phyloP scores from a whole-genome alignment of 2,113 vertebrate species.

The Leucopsar rothschildi region DNA sequence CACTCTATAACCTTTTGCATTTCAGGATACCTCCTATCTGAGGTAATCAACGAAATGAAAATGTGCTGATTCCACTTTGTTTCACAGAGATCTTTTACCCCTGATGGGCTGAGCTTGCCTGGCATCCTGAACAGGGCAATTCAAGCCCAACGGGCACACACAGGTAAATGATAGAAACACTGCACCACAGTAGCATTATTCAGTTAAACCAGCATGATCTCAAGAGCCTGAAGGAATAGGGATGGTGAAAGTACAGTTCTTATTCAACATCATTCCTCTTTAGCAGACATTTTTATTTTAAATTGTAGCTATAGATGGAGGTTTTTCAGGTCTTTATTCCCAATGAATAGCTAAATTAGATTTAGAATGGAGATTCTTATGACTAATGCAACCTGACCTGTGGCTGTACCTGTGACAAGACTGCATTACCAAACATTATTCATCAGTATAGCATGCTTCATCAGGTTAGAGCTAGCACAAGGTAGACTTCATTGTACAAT shows the following conservation, averaged over 20 bases:
- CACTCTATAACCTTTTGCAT: background rate
- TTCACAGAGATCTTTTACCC: background rate
- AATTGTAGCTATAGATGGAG: background rate
- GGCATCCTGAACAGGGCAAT: background rate
- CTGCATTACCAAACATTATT: background rate
- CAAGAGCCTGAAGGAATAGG: background rate
- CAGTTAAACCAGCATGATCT: background rate
- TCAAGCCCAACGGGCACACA: background rate
- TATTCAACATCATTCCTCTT: background rate
- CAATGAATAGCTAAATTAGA: background rate
- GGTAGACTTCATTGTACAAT: background rate
- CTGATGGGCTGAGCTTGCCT: background rate
- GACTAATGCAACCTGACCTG: background rate
- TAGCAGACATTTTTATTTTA: background rate
- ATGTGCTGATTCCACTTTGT: background rate
- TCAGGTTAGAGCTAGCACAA: background rate
- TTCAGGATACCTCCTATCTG: background rate
- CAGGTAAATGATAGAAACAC: background rate
- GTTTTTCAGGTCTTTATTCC: background rate
- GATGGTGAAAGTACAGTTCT: background rate
- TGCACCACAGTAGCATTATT: background rate
- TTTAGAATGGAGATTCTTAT: background rate
- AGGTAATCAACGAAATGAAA: background rate
- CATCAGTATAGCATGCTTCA: too few species aligned
- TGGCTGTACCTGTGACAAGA: background rate